A percentile compares a stretch with the other conserved stretches of the same genome.
phyloP scores from a whole-genome alignment of 2,797 vertebrate species.

The Lithobates pipiens region DNA sequence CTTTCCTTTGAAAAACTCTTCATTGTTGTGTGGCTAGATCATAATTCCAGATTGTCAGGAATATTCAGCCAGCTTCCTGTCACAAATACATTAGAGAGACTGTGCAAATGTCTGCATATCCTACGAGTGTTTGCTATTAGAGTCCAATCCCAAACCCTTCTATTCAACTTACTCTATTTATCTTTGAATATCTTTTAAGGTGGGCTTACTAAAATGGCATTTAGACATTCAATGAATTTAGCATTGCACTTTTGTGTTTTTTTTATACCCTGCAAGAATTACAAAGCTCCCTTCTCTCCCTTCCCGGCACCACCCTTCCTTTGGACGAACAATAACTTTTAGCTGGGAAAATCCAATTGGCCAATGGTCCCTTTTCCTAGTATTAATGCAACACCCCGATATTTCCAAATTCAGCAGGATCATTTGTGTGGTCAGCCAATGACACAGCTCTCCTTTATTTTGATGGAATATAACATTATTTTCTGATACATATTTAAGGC shows the following conservation, averaged over 20 bases:
- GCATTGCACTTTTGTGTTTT: neutral
- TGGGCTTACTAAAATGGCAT: neutral
- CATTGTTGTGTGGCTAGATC: slow-evolving; percentile 53
- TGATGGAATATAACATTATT: too few relatives aligned
- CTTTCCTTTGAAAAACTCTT: slow-evolving; percentile 46
- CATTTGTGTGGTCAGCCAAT: neutral
- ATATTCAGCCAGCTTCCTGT: slow-evolving; percentile 47
- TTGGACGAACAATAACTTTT: neutral
- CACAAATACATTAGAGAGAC: neutral
- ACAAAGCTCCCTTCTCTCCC: neutral
- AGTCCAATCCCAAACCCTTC: neutral
- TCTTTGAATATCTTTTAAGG: neutral
- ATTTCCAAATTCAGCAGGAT: neutral
- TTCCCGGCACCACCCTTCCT: too few relatives aligned
- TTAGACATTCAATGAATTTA: neutral
- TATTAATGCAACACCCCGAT: too few relatives aligned
- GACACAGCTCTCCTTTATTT: too few relatives aligned
- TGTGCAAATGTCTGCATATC: neutral
- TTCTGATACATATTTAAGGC: too few relatives aligned
- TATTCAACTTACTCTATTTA: neutral
- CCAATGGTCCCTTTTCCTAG: neutral
- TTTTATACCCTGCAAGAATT: neutral
- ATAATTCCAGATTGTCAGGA: slow-evolving; percentile 44
- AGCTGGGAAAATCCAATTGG: neutral
- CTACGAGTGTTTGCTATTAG: neutral